A percentile compares a stretch with the other conserved stretches of the same genome.
phyloP scores from a whole-genome alignment of 2,797 vertebrate species.

The Steatocranus sp. region DNA sequence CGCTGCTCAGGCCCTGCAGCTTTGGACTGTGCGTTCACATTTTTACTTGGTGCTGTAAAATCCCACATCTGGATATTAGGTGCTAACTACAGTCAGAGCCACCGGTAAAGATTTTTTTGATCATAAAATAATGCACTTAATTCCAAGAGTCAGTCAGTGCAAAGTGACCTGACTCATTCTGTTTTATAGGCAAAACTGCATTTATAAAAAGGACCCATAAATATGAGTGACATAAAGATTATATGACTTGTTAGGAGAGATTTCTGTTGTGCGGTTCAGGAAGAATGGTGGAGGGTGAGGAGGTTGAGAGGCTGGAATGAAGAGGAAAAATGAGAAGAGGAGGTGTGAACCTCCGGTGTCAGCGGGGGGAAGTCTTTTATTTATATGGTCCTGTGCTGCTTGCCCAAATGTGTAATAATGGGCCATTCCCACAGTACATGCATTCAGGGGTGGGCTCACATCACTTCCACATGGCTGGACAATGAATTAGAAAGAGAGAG shows the following conservation, averaged over 20 bases:
- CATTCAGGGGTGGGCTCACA: constrained; percentile 78
- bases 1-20: neutral
- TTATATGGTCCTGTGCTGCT: constrained; percentile 72
- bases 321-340: neutral
- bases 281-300: neutral
- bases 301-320: neutral
- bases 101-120: neutral
- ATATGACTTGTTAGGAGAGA: neutral
- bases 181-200: neutral
- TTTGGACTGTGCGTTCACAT: neutral
- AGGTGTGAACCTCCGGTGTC: neutral
- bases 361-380: constrained; percentile 53
- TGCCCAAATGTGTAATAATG: constrained; percentile 70
- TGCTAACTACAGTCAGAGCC: neutral
- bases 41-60: neutral
- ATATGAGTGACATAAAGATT: neutral
- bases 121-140: neutral
- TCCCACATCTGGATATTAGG: neutral
- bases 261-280: neutral
- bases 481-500: constrained; percentile 55
- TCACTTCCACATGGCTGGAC: constrained; percentile 67
- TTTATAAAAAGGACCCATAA: neutral
- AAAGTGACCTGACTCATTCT: neutral
- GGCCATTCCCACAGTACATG: constrained; percentile 75
- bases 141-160: neutral